These are phyloP conservation scores for Cosmorhoe ocellata DNA, from an alignment of 2,888 invertebrate species.

Conservation along the genomic window DNA sequence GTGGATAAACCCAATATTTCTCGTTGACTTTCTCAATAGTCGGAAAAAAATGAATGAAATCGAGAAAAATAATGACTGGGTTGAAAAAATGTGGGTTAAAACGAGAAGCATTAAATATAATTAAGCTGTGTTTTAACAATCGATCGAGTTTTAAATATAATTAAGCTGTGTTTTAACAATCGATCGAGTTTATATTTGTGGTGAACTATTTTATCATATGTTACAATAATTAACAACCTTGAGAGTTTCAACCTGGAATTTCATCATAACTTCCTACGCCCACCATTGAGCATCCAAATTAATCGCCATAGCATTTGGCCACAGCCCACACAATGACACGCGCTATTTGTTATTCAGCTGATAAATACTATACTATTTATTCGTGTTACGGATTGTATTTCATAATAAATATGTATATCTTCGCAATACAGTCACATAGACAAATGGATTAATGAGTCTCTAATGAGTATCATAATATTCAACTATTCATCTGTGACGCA, in stretches of 20 bases:
- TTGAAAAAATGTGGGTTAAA: no score
- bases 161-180: no score
- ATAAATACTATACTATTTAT: slow-evolving; percentile 26
- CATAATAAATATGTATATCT: slow-evolving; percentile 26
- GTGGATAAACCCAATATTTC: no score
- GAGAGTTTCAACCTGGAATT: neutral
- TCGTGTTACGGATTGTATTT: slow-evolving; percentile 24
- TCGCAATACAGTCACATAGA: slow-evolving; percentile 6
- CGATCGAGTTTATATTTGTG: no score
- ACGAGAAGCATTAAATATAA: no score
- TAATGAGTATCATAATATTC: neutral
- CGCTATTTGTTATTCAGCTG: slow-evolving; percentile 30
- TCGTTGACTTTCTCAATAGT: no score
- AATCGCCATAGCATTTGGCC: slow-evolving; percentile 19
- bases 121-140: no score
- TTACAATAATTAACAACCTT: neutral
- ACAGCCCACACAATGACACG: slow-evolving; percentile 24
- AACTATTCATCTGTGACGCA: no score
- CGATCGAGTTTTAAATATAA: no score
- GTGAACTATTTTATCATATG: no score
- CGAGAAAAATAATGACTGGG: no score
- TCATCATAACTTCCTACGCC: neutral
- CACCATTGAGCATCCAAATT: slow-evolving; percentile 7
- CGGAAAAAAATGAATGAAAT: no score
- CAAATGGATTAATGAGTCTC: slow-evolving; percentile 6